Percentiles rank a stretch among this genome's conserved stretches.
These are phyloP conservation scores for Stylophora pistillata DNA, from an alignment of 64 coral and sea anemone genomes.

Conservation along the genomic window DNA sequence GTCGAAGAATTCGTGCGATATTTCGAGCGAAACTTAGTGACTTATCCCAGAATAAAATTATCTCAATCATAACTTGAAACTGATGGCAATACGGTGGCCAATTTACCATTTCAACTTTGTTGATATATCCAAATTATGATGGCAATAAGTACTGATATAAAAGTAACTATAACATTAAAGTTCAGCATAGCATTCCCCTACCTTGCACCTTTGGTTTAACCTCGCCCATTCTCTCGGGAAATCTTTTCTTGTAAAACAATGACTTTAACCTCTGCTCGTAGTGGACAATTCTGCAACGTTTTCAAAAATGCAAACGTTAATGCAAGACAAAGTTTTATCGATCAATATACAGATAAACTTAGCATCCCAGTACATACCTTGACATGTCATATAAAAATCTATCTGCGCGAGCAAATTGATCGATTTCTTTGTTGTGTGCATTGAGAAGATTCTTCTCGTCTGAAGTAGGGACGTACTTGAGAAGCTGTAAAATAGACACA, in stretches of 20 bases:
- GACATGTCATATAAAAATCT: slow-evolving; percentile 97
- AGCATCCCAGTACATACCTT: slow-evolving; percentile 53
- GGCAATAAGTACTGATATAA: too few species aligned
- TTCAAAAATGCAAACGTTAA: not conserved
- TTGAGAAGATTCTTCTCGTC: slow-evolving; percentile 97
- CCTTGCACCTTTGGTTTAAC: slow-evolving; percentile 97
- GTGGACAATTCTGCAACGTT: slow-evolving; percentile 80
- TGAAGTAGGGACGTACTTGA: slow-evolving; percentile 95
- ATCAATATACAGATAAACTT: not conserved
- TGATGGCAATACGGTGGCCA: too few species aligned
- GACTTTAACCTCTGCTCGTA: slow-evolving; percentile 96
- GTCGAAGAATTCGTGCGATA: too few species aligned
- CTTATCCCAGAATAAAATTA: too few species aligned
- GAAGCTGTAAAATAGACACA: slow-evolving; percentile 48
- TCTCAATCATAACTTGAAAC: too few species aligned
- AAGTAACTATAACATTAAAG: not conserved
- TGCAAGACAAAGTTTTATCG: not conserved
- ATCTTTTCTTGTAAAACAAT: slow-evolving; percentile 89
- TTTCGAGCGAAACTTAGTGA: too few species aligned
- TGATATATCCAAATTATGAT: too few species aligned
- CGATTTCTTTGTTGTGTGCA: slow-evolving; percentile 81
- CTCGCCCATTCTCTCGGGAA: slow-evolving; percentile 97
- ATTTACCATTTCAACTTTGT: too few species aligned
- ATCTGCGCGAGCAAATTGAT: slow-evolving; percentile 94
- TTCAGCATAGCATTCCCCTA: not conserved